Conservation (phyloP, 2,888 invertebrate species). For the Carpatolechia fugitivella region DNA sequence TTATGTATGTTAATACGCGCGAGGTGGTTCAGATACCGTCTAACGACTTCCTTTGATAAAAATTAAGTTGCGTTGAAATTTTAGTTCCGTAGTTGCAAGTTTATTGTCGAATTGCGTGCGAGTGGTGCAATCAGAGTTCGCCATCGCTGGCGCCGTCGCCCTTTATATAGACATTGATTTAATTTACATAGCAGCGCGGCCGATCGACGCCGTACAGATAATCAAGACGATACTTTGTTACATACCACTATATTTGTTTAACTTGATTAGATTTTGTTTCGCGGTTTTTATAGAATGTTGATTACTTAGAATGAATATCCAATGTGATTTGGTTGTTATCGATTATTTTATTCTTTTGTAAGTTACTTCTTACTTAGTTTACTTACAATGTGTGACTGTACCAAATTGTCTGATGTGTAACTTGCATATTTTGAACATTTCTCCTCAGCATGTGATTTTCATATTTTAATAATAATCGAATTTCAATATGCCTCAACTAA, state of each 20-base stretch:
- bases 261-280: neutral
- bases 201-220: conserved; percentile 47
- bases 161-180: conserved; percentile 77
- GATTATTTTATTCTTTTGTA: no score
- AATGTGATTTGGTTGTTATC: no score
- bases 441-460: no score
- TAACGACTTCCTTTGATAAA: conserved; percentile 78
- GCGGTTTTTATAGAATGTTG: neutral
- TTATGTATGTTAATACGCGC: conserved; percentile 77
- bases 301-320: no score
- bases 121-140: conserved; percentile 58
- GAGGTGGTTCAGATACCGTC: conserved; percentile 74
- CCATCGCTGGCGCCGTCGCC: conserved; percentile 65
- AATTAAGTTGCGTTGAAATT: conserved; percentile 79
- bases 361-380: no score
- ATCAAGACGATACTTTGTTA: conserved; percentile 41
- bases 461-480: no score
- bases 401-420: no score
- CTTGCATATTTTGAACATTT: no score
- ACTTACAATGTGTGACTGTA: no score
- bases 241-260: neutral
- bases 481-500: no score
- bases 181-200: conserved; percentile 63
- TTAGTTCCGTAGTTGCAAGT: conserved; percentile 74
- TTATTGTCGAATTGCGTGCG: conserved; percentile 74